These are phyloP conservation scores for Drosophila testacea DNA, from an alignment of 2,888 invertebrate species.

Conservation along the genomic window DNA sequence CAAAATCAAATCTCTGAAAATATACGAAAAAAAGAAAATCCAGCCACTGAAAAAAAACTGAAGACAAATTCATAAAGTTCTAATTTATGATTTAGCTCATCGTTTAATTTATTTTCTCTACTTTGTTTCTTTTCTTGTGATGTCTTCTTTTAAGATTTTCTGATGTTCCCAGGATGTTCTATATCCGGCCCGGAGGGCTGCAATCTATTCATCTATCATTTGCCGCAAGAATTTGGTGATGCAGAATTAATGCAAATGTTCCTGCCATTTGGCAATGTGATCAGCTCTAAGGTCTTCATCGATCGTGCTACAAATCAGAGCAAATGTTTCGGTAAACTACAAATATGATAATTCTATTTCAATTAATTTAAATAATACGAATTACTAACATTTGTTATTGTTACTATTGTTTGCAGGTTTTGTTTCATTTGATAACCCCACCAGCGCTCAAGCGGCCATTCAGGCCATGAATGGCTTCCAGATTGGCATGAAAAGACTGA, in stretches of 20 bases:
- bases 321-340: constrained; percentile 97
- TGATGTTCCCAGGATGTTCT: constrained; percentile 94
- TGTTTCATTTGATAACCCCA: constrained; percentile 99
- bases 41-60: constrained; percentile 26
- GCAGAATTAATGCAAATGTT: constrained; percentile 99
- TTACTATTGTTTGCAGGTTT: constrained; percentile 89
- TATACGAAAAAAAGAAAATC: constrained; percentile 21
- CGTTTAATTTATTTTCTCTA: constrained; percentile 74
- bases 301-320: constrained; percentile 99
- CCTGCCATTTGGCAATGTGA: constrained; percentile 99
- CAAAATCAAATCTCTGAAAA: constrained; percentile 10
- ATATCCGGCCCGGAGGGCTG: constrained; percentile 99
- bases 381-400: constrained; percentile 3
- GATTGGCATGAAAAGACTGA: constrained; percentile 99
- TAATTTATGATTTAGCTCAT: constrained; percentile 71
- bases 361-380: neutral
- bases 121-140: constrained; percentile 75
- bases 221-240: constrained; percentile 99
- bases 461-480: constrained; percentile 99
- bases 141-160: constrained; percentile 90
- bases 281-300: constrained; percentile 99
- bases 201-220: constrained; percentile 99
- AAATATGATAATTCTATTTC: neutral
- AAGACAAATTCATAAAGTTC: constrained; percentile 63
- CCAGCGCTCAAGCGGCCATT: constrained; percentile 99